Percentiles rank a stretch among this genome's conserved stretches.
phyloP scores from a whole-genome alignment of 2,113 vertebrate species.

The Anguilla rostrata region DNA sequence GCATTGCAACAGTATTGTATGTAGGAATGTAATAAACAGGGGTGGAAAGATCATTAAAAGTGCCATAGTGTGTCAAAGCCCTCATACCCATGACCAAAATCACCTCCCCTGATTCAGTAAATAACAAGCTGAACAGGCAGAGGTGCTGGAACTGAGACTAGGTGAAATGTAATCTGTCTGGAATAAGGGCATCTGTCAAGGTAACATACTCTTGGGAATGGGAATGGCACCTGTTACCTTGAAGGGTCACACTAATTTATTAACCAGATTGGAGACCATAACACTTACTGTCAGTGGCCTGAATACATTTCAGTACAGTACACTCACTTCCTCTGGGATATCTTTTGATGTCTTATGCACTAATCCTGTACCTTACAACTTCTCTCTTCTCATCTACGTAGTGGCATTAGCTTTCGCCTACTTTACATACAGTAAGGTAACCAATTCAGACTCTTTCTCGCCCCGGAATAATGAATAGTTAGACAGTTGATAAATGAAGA shows the following conservation, averaged over 20 bases:
- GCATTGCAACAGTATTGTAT: no score
- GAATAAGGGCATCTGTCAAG: neutral
- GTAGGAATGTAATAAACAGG: no score
- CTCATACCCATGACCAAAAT: neutral
- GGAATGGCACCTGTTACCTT: neutral
- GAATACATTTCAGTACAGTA: neutral
- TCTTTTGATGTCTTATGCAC: neutral
- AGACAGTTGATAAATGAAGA: neutral
- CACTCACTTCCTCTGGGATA: neutral
- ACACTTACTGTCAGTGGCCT: neutral
- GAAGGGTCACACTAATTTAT: neutral
- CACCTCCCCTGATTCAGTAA: neutral
- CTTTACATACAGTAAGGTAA: neutral
- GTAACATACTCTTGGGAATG: neutral
- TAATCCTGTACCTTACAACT: neutral
- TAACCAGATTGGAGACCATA: neutral
- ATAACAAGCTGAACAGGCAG: neutral
- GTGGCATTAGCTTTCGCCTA: neutral
- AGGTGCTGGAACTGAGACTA: neutral
- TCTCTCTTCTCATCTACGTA: neutral
- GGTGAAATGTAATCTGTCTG: neutral
- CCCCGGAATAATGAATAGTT: neutral
- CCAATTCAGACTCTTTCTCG: neutral
- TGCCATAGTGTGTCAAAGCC: no score
- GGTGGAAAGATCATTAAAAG: neutral